Evolutionary conservation across 2,113 vertebrate species (phyloP).

Genomic region (Malurus elegans): DNA sequence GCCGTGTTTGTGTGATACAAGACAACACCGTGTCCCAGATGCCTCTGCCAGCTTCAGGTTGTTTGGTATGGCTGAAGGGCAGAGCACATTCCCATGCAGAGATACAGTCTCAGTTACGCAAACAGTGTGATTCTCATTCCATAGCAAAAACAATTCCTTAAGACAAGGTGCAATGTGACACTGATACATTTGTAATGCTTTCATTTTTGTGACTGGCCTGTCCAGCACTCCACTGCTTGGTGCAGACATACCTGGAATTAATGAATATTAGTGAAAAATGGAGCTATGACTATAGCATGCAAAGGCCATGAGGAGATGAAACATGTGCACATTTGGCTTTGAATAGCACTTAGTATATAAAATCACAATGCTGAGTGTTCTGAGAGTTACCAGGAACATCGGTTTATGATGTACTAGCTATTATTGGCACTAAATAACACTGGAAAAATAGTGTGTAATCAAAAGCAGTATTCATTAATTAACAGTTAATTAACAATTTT

Average conservation of each 20-base stretch:
- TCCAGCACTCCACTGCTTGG: background rate
- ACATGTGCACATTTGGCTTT: background rate
- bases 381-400: background rate
- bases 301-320: background rate
- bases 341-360: background rate
- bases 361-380: rapidly evolving
- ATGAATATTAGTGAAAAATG: background rate
- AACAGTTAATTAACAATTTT: background rate
- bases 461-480: background rate
- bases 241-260: background rate
- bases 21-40: background rate
- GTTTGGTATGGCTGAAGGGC: background rate
- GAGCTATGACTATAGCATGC: background rate
- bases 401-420: background rate
- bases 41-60: background rate
- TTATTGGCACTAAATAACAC: background rate
- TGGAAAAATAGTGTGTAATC: background rate
- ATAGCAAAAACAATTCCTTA: background rate
- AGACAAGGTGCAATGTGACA: background rate
- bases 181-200: background rate
- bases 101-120: background rate
- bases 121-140: background rate
- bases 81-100: background rate
- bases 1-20: background rate
- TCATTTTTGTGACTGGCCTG: background rate